Evolutionary conservation across 2,113 vertebrate species (phyloP).

Genomic region (Bubalus kerabau): DNA sequence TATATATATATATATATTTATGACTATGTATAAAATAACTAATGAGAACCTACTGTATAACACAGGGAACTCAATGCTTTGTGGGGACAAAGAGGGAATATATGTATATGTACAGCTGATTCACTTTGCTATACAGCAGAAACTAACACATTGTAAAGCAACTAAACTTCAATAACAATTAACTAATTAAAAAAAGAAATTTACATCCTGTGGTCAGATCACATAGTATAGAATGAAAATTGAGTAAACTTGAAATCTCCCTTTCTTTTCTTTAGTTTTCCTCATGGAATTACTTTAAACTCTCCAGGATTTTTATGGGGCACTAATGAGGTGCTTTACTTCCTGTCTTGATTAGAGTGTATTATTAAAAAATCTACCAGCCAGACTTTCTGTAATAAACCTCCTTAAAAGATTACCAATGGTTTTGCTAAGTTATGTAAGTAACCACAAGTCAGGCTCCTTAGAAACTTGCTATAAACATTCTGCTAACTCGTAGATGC

Average conservation of each 20-base stretch:
- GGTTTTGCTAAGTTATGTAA: not conserved
- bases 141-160: not conserved
- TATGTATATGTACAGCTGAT: not conserved
- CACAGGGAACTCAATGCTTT: not conserved
- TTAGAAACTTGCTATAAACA: not conserved
- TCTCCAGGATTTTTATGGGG: not conserved
- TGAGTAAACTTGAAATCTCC: not conserved
- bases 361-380: not conserved
- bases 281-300: not conserved
- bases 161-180: not conserved
- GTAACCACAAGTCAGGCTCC: not conserved
- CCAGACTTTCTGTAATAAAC: not conserved
- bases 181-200: not conserved
- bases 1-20: not conserved
- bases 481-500: not conserved
- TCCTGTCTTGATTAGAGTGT: not conserved
- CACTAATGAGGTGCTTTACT: not conserved
- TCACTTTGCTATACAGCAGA: not conserved
- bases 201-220: not conserved
- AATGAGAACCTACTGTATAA: not conserved
- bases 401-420: not conserved
- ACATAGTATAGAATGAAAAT: not conserved
- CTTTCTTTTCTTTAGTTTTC: not conserved
- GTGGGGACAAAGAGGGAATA: not conserved
- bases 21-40: not conserved